Base-by-base conservation (phyloP, 2,113 vertebrate genomes). In the Oncorhynchus tshawytscha region DNA sequence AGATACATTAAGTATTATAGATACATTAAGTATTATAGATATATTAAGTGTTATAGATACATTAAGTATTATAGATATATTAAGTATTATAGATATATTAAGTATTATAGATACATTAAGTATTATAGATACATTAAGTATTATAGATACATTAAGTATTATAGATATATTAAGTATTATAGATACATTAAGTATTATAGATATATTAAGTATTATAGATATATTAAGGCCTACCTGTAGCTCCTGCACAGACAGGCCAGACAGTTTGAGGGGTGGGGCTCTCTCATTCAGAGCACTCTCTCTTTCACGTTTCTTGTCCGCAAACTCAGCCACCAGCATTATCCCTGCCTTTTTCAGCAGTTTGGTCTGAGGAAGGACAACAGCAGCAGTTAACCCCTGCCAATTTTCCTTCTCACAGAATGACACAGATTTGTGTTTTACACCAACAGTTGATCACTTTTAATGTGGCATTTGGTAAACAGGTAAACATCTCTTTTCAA, bases 231-330 rank as follows among this genome's bases (percentile, higher is more conserved):
- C 1, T 88, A 94, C 93, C 92, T 94, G 91, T n/a, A 94, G 91
- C 59, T 94, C 88, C 77, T 92, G 87, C 51, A 77, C 76, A 29
- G 94, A 91, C 79, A 94, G 71, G 67, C 88, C 89, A n/a, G 89
- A 88, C 54, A 91, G 60, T 76, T 91, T 82, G 51, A 93, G 88
- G 0, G 91, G 89, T 77, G 92, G 91, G 34, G 82, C 82, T 24
- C 76, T 71, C 60, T 91, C 92, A 6, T 72, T 88, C 25, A 94
- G 74, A 39, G 73, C 79, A 34, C 83, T 84, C 49, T 91, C 88
- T 64, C 82, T 90, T 13, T 92, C 91, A 0, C 31, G 73, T 80
- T 88, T 83, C 79, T 76, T 91, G 51, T 87, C 82, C 66, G 90
- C 86, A 11, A 22, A 71, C 77, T 94, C 93, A 65, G 79, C 85